Percentiles rank a stretch among this genome's conserved stretches.
These are phyloP conservation scores for Mus pahari DNA, from an alignment of 2,113 vertebrate genomes.

Conservation along the genomic window DNA sequence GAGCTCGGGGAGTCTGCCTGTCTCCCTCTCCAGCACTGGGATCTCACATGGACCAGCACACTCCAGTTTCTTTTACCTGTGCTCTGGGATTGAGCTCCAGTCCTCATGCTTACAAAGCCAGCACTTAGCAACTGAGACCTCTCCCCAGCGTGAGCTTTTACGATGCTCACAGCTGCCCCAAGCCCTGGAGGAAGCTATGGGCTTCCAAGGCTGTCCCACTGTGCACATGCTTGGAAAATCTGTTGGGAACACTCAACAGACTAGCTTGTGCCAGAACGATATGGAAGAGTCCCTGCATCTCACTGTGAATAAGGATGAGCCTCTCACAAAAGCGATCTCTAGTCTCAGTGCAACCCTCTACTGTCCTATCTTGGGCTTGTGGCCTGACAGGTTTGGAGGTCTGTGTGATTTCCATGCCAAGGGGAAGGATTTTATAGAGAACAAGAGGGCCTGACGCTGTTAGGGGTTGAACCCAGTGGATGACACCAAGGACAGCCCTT, in stretches of 20 bases:
- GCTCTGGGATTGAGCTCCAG: no score
- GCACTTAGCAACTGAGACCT: no score
- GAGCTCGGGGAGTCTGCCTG: neutral
- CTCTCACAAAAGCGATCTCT: neutral
- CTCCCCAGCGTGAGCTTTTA: neutral
- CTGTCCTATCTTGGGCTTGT: neutral
- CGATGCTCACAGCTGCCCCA: fast-evolving
- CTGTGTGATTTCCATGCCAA: neutral
- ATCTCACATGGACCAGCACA: neutral
- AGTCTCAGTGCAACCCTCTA: neutral
- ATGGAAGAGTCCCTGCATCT: fast-evolving
- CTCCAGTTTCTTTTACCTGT: no score
- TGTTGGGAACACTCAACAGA: no score
- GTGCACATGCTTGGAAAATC: neutral
- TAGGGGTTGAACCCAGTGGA: fast-evolving
- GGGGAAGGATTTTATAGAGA: neutral
- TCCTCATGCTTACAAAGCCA: neutral
- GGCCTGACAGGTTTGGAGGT: no score
- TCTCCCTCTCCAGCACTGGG: neutral
- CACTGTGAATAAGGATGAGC: fast-evolving
- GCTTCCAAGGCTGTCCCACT: neutral
- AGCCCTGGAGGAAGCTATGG: fast-evolving
- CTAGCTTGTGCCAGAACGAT: neutral
- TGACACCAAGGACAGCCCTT: neutral
- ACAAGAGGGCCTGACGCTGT: fast-evolving